These are phyloP conservation scores for Drosophila neoperkinsi DNA, from an alignment of 2,888 invertebrate species.

Conservation along the genomic window DNA sequence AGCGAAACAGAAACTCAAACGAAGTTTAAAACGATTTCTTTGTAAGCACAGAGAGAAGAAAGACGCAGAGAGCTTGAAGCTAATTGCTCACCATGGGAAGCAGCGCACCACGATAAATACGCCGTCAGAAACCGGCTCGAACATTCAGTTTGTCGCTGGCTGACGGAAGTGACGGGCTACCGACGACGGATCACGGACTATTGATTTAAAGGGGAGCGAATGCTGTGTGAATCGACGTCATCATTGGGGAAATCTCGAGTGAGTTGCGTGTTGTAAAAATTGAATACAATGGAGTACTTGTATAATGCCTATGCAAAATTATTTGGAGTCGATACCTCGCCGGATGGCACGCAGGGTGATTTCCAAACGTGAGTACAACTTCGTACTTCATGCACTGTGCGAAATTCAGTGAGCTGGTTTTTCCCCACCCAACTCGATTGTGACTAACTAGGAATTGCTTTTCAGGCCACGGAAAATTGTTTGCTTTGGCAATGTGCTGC, in stretches of 20 bases:
- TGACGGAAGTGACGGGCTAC: slow-evolving; percentile 55
- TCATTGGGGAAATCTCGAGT: slow-evolving; percentile 17
- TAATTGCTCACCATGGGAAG: slow-evolving; percentile 54
- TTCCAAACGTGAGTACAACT: slow-evolving; percentile 57
- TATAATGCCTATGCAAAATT: slow-evolving; percentile 67
- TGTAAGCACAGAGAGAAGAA: slow-evolving; percentile 6
- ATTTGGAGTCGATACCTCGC: slow-evolving; percentile 43
- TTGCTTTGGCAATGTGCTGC: slow-evolving; percentile 83
- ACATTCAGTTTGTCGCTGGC: slow-evolving; percentile 58
- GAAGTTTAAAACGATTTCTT: slow-evolving; percentile 41
- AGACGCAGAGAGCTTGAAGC: slow-evolving; percentile 13
- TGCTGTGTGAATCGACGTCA: slow-evolving; percentile 15
- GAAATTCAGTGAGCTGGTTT: not conserved
- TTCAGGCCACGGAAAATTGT: slow-evolving; percentile 81
- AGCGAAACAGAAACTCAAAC: slow-evolving; percentile 15
- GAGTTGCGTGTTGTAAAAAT: slow-evolving; percentile 26
- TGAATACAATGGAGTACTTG: slow-evolving; percentile 74
- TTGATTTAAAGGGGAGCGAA: slow-evolving; percentile 45
- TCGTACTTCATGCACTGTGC: slow-evolving; percentile 11
- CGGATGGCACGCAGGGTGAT: slow-evolving; percentile 35
- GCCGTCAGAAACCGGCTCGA: slow-evolving; percentile 59
- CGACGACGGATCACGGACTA: not conserved
- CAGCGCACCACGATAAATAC: slow-evolving; percentile 47
- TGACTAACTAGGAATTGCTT: not conserved
- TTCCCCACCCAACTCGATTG: not conserved